Conservation (phyloP, 2,888 invertebrate genomes). For the Tetranychus truncatus region DNA sequence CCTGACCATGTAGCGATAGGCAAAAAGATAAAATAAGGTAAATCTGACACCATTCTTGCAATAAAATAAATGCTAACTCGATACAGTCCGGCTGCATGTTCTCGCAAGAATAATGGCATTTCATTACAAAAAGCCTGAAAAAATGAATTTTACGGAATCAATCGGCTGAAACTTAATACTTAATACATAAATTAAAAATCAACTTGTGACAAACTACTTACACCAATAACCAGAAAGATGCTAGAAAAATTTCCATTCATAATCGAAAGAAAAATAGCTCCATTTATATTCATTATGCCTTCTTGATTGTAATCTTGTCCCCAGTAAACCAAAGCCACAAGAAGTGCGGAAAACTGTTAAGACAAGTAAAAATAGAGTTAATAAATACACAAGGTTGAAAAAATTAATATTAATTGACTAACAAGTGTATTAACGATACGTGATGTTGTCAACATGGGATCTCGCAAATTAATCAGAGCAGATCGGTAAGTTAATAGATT, state of each 20-base stretch:
- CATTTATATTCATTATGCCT: constrained; percentile 84
- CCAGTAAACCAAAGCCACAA: constrained; percentile 35
- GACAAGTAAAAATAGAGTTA: neutral
- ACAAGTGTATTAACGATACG: constrained; percentile 71
- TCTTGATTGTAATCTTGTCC: constrained; percentile 47
- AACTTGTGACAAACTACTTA: constrained; percentile 39
- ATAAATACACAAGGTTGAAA: neutral
- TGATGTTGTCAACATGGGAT: constrained; percentile 73
- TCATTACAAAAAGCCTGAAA: constrained; percentile 39
- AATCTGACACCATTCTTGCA: constrained; percentile 68
- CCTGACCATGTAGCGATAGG: constrained; percentile 63
- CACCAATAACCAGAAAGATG: constrained; percentile 80
- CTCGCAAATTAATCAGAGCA: constrained; percentile 67
- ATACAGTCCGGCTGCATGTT: constrained; percentile 75
- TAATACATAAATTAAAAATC: neutral
- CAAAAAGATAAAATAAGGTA: constrained; percentile 61
- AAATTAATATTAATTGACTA: constrained; percentile 31
- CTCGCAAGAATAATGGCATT: constrained; percentile 67
- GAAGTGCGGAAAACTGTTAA: constrained; percentile 28
- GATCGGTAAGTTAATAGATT: constrained; percentile 42
- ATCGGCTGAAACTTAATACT: too few species aligned
- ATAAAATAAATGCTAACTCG: constrained; percentile 74
- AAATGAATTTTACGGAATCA: too few species aligned
- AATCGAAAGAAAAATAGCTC: constrained; percentile 69
- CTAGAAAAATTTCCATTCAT: constrained; percentile 81